Conservation (phyloP, 92 coral and sea anemone species). For the Phenganax subtilis region DNA sequence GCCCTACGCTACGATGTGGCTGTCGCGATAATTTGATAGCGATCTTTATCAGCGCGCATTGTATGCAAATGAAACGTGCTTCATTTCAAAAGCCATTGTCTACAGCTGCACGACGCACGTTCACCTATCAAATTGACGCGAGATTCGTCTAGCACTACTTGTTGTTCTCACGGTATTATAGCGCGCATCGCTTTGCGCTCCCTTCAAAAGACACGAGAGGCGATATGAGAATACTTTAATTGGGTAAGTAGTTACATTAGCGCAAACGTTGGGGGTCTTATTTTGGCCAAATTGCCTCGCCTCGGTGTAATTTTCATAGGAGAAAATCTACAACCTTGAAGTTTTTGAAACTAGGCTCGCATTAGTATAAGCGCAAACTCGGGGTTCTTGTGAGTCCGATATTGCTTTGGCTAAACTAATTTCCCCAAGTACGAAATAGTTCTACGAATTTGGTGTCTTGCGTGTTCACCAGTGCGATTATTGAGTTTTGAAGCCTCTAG, state of each 20-base stretch:
- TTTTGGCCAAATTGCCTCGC: no score
- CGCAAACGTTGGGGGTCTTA: no score
- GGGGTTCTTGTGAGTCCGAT: no score
- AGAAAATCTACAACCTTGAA: no score
- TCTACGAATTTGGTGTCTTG: no score
- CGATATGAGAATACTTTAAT: not conserved
- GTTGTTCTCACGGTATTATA: constrained; percentile 16
- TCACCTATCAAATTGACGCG: constrained; percentile 16
- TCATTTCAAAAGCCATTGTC: constrained; percentile 4
- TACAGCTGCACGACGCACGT: not conserved
- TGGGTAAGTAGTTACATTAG: not conserved
- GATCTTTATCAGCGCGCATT: constrained; percentile 15
- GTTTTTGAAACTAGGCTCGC: no score
- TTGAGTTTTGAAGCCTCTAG: no score
- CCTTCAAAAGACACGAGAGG: not conserved
- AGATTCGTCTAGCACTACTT: constrained; percentile 6
- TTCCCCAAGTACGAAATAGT: no score
- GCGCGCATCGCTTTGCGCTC: constrained; percentile 8
- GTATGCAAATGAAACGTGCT: constrained; percentile 20
- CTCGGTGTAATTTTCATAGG: no score
- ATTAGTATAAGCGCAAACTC: no score
- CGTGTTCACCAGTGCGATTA: no score
- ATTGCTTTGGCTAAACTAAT: no score
- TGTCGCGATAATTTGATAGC: constrained; percentile 32
- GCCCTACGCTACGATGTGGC: constrained; percentile 16